Base-by-base conservation (phyloP, 2,888 invertebrate species). In the Athalia rosae region DNA sequence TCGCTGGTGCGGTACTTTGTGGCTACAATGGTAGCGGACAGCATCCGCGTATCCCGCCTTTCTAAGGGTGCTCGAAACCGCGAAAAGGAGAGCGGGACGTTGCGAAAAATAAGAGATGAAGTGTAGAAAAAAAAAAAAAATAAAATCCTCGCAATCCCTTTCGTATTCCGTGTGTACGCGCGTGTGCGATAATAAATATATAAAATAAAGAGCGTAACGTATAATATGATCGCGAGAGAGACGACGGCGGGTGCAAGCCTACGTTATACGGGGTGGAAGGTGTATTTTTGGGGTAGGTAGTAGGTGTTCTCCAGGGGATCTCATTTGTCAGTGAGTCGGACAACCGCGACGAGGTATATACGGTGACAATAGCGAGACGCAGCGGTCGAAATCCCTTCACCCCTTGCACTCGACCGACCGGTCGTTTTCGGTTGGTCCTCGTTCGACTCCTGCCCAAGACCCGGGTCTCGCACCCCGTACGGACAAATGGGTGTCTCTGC, bases 401-500 rank as follows among this genome's bases (percentile, higher is more conserved):
- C 64, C 78, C 77, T 79, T 78, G 61, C 64, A 73, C 76, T 76
- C 61, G 28, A 48, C 45, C 61, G 28, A 48, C 45, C 5, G 28
- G 28, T 28, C 53, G 76, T 45, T 67, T 59, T 78, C 78, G 58
- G 69, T 66, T 66, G 76, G 76, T 78, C 66, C 71, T 47, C 76
- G 77, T 76, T 76, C 77, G 76, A 79, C 76, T 79, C 76, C 45
- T 78, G 62, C 61, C 69, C 74, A 62, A 74, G 61, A 61, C 58
- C 58, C 59, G 74, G 41, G 61, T 79, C 82, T 83, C 82, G 83
- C 84, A 80, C 83, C 85, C 85, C 84, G 84, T 84, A 86, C 87
- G 87, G 89, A 89, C 89, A 89, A 89, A 89, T 89, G 89, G 89
- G 89, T 89, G 89, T 89, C 89, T 88, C 88, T 89, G 89, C 89